Evolutionary conservation across 2,888 invertebrate genomes (phyloP), one percentile per base, ranked within the genome.

Genomic region (Caenorhabditis sp.): DNA sequence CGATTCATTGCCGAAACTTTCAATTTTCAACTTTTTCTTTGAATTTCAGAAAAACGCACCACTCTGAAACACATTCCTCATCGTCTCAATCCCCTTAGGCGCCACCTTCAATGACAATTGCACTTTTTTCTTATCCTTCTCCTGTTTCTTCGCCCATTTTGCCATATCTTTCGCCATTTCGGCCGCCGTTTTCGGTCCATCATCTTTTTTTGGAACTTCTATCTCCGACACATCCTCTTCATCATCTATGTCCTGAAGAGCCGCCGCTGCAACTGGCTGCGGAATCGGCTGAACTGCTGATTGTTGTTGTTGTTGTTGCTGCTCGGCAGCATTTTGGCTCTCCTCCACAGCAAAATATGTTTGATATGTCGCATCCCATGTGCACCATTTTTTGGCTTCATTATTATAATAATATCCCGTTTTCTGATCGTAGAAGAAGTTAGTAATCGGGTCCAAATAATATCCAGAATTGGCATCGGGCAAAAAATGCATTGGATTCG

Each of bases 391-490:
- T 81, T 93, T 93, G 0, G 93, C 93, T 81, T 93, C 92, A 83
- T 93, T 92, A 89, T 97, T 97, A 90, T 93, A 99, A 89, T 96
- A 99, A 89, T 99, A 99, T 20, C 76, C 74, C 7, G 83, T 82
- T 1, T 60, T 68, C 0, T 95, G 93, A 90, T 99, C 99, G 88
- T 97, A 99, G 89, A 97, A 99, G 20, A 97, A 91, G 0, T 94
- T 94, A 0, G 97, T 96, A 1, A 91, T 90, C 0, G 94, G 92
- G 89, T 99, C 97, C 88, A 95, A 97, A 88, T 97, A 97, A 88
- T 95, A 97, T 0, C 97, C 97, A 3, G 95, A 95, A 0, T 93
- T 92, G 88, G 94, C 94, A 88, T 99, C 99, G 87, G 94, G 96
- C 87, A 94, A 93, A 88, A 95, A 99, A 49, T 93, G 92, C 60